Base-by-base conservation (phyloP, 2,888 invertebrate genomes). In the Andrena dorsata region DNA sequence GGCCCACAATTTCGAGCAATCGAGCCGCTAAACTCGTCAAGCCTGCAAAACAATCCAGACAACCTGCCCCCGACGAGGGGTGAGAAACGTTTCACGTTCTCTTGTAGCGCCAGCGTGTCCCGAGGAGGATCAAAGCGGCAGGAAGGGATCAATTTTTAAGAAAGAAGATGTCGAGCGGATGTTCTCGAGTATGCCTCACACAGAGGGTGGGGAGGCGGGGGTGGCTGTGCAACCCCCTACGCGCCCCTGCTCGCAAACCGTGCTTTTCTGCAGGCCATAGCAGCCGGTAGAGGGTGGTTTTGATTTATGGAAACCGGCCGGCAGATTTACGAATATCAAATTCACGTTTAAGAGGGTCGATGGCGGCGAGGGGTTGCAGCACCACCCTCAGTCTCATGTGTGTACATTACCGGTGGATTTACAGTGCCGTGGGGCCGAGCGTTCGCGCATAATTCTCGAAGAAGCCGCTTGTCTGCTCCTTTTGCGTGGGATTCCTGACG, bases 311-410 rank as follows among this genome's bases (percentile, higher is more conserved):
- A 89, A 90, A 91, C 89, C 91, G 90, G 90, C 91, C 91, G 92
- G 89, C 91, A 92, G 92, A 93, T 93, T 93, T 93, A 93, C 92
- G 92, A 92, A 93, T 93, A 93, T 93, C 92, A 93, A 93, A 93
- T 92, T 91, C 92, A 84, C 92, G 92, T 93, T 93, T 90, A 90
- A 91, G 88, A 84, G 88, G 85, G 84, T 85, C 83, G 84, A 75
- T 72, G 75, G 77, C 80, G 75, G 69, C 66, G 65, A 20, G 78
- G 65, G 47, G 66, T 58, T 60, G 60, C 84, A 60, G 71, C 63
- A 78, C 85, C 80, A 82, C 78, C 71, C 76, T 84, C 53, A 74
- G 82, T 83, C 89, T 88, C 88, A 84, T 83, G 83, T 86, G 88
- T 87, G 89, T 84, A 87, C 89, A 87, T 89, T 88, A 86, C 86